Base-by-base conservation (phyloP, 2,888 invertebrate genomes). In the Toxonevra muliebris region DNA sequence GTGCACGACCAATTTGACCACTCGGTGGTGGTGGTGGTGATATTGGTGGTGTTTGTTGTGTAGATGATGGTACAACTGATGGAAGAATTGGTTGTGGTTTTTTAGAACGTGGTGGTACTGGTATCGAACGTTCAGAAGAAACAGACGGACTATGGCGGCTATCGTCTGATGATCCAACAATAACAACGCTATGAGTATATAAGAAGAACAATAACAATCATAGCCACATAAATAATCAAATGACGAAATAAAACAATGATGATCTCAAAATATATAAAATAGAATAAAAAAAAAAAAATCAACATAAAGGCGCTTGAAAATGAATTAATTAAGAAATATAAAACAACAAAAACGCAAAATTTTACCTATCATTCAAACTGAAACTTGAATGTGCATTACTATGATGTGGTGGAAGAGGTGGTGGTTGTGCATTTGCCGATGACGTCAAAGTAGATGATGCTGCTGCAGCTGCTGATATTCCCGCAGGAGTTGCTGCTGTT, bases 71-170 rank as follows among this genome's bases (percentile, higher is more conserved):
- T 10, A 43, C 55, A n/a, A 30, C 52, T 52, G 52, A 50, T 59
- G 17, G 61, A 50, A 48, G 66, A 71, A 60, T 71, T 69, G 43
- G 68, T 30, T 30, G 30, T 30, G 30, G 73, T 64, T 82, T 82
- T 77, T 82, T 82, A 61, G 76, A 75, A 71, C 82, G 78, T 66
- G 82, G 82, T 69, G 82, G 82, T 64, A 81, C 77, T 67, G 79
- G 75, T 70, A 80, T 76, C 57, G 80, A 79, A 64, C 79, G 78
- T 75, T 82, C 82, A 41, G 80, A 81, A 64, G 79, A 79, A 66
- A 76, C 77, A 71, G 81, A 81, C 73, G 81, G 80, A 80, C 82
- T 82, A 70, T 79, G 79, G 68, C 78, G 79, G 55, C 73, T 77
- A 55, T 79, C 79, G 68, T 78, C 79, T 30, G 30, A 30, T 30